Conservation (phyloP, 2,113 vertebrate species). For the Cepphus grylle region DNA sequence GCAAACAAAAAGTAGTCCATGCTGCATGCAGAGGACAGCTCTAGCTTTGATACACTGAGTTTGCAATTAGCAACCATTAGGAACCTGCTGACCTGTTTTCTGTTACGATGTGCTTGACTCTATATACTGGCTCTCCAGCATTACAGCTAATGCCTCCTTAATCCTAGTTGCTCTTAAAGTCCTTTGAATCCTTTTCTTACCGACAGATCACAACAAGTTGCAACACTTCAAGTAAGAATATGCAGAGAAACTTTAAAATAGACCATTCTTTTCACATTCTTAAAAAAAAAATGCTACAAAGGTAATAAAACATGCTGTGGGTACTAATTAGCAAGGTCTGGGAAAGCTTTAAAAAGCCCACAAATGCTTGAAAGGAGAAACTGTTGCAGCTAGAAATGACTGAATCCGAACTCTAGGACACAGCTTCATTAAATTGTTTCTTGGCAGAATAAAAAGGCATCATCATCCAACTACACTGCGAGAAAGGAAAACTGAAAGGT, state of each 20-base stretch:
- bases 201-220: not conserved
- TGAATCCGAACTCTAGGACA: not conserved
- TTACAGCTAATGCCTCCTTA: constrained; percentile 49
- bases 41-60: not conserved
- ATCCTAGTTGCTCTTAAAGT: constrained; percentile 52
- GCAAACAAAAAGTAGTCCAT: not conserved
- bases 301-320: not conserved
- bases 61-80: not conserved
- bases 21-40: not conserved
- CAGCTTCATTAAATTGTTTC: not conserved
- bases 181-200: constrained; percentile 37
- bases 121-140: constrained; percentile 28
- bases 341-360: not conserved
- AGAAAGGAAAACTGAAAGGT: not conserved
- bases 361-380: not conserved
- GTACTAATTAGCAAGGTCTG: not conserved
- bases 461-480: not conserved
- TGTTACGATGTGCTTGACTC: not conserved
- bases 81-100: constrained; percentile 10
- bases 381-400: not conserved
- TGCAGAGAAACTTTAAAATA: not conserved
- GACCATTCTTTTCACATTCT: not conserved
- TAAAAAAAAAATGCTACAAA: not conserved
- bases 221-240: not conserved
- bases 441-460: constrained; percentile 7